phyloP scores from a whole-genome alignment of 2,888 invertebrate genomes.

The Caenorhabditis sinica region DNA sequence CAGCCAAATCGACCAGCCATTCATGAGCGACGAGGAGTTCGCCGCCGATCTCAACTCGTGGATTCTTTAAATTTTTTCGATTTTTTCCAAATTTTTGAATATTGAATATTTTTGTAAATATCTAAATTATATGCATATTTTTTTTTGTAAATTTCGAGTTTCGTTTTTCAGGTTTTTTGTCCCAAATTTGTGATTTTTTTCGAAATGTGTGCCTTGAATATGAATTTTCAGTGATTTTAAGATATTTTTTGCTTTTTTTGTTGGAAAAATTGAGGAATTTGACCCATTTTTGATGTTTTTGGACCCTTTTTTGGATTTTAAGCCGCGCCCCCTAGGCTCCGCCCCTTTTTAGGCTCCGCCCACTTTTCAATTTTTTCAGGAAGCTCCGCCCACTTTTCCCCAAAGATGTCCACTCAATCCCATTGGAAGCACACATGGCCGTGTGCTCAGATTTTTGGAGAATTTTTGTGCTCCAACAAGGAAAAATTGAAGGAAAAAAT shows the following conservation, averaged over 20 bases:
- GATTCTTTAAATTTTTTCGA: constrained; percentile 56
- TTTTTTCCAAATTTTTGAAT: background rate
- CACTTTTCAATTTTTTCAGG: background rate
- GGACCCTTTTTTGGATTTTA: too few relatives aligned
- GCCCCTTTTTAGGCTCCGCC: background rate
- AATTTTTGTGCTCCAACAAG: constrained; percentile 71
- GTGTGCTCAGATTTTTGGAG: constrained; percentile 70
- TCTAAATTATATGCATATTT: background rate
- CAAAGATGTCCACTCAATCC: constrained; percentile 38
- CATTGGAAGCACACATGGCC: constrained; percentile 79
- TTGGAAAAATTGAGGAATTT: background rate
- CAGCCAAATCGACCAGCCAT: constrained; percentile 77
- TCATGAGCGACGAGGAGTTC: constrained; percentile 76
- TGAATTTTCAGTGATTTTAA: background rate
- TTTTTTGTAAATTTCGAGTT: background rate
- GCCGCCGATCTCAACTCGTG: constrained; percentile 73
- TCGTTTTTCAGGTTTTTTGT: background rate
- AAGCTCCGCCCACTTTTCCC: too few relatives aligned
- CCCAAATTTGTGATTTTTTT: background rate
- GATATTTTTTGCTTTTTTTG: too few relatives aligned
- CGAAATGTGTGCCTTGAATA: too few relatives aligned
- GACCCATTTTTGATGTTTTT: background rate
- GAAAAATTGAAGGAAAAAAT: constrained; percentile 55
- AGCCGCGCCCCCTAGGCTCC: too few relatives aligned
- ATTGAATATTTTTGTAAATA: constrained; percentile 17